Percentiles rank a stretch among this genome's conserved stretches.
phyloP scores from a whole-genome alignment of 1,140 invertebrate species.

The Caenorhabditis tropicalis region DNA sequence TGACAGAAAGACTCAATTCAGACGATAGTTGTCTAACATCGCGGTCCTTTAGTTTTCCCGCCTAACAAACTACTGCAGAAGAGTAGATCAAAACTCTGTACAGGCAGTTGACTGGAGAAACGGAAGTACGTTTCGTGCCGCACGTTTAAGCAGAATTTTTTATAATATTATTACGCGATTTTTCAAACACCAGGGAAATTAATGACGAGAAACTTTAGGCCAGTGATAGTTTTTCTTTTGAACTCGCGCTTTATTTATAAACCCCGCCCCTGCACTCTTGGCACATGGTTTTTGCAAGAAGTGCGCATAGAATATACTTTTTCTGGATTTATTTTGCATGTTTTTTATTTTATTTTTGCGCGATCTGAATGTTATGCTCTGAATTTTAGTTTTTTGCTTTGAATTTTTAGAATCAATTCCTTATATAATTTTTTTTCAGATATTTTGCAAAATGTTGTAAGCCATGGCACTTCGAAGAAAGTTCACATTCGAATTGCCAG shows the following conservation, averaged over 20 bases:
- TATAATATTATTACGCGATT: no score
- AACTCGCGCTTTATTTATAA: slow-evolving; percentile 32
- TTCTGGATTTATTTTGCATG: neutral
- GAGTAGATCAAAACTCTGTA: no score
- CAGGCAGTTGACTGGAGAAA: no score
- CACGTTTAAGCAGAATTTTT: no score
- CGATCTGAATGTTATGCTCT: neutral
- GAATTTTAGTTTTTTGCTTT: neutral
- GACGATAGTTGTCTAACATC: no score
- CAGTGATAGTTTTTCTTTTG: neutral
- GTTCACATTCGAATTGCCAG: slow-evolving; percentile 52
- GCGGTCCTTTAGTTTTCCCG: no score
- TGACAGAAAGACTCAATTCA: no score
- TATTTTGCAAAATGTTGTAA: slow-evolving; percentile 31
- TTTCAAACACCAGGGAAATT: no score
- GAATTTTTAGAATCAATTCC: neutral
- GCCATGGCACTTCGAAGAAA: slow-evolving; percentile 27
- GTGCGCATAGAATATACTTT: neutral
- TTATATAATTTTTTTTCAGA: neutral
- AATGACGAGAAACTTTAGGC: no score
- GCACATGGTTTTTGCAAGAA: neutral
- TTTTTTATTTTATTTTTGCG: neutral
- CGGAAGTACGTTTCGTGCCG: no score
- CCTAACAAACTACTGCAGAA: no score
- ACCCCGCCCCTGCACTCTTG: neutral